A percentile compares a stretch with the other conserved stretches of the same genome.
Conservation (phyloP, 2,113 vertebrate species). For the Arizona elegans region DNA sequence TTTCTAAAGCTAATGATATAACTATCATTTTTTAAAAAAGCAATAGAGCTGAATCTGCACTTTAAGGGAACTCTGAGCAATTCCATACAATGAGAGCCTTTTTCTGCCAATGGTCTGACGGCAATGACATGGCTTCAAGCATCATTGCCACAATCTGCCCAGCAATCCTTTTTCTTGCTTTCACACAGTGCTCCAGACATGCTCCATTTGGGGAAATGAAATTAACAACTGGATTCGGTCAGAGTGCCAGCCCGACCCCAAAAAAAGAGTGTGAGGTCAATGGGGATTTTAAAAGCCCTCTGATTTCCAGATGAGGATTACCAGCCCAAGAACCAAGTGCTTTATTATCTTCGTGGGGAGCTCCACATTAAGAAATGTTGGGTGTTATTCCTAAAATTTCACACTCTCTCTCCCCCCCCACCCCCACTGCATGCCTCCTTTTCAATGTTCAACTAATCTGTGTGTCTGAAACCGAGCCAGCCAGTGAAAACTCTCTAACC, state of each 20-base stretch:
- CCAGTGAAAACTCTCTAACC: slow-evolving; percentile 3
- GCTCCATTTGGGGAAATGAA: background rate
- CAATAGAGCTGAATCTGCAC: too few relatives aligned
- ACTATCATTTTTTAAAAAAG: too few relatives aligned
- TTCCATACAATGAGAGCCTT: background rate
- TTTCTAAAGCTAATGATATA: too few relatives aligned
- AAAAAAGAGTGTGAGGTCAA: background rate
- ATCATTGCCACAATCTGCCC: background rate
- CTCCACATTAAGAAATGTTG: background rate
- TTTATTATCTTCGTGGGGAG: background rate
- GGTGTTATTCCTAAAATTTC: background rate
- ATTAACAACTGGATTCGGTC: background rate
- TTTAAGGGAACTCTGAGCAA: background rate
- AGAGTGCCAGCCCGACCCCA: background rate
- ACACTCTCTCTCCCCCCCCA: rapidly evolving
- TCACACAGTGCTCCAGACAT: background rate
- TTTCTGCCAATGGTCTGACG: background rate
- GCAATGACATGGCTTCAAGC: background rate
- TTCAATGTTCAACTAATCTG: background rate
- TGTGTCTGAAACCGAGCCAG: slow-evolving; percentile 3
- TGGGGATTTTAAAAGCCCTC: background rate
- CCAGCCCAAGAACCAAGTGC: background rate
- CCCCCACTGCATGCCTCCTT: too few relatives aligned
- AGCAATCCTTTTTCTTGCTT: background rate
- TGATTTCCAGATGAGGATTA: background rate